Evolutionary conservation across 2,888 invertebrate species (phyloP), one percentile per base, ranked within the genome.

Genomic region (Tiphia femorata): DNA sequence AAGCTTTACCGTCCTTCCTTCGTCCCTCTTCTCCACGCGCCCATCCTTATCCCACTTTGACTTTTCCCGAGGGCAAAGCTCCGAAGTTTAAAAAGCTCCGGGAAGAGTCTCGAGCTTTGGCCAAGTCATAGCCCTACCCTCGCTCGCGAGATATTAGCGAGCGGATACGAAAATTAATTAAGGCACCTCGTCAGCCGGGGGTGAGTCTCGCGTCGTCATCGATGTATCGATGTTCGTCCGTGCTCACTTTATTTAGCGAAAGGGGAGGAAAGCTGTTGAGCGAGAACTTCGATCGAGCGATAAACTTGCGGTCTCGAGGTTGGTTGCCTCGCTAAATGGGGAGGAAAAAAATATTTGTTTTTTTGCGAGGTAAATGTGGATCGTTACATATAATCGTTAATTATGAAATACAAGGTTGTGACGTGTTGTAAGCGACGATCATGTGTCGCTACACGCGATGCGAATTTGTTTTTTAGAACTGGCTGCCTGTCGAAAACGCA

Each of bases 71-170:
- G 59, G 62, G 63, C 58, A 62, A 60, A 72, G 62, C 65, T 65
- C 57, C 58, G 55, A 70, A 72, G 64, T 72, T 72, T 72, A 72
- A 72, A 72, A 72, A 72, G 63, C 71, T 62, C 49, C 46, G 49
- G 54, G 1, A 52, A 58, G 49, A 43, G 40, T 21, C 20, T 17
- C 12, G 27, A 7, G 10, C 16, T 14, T 37, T 25, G 8, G 6
- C 57, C 47, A 41, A 59, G 57, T 53, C 53, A 49, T 63, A 54
- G 48, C 51, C 51, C n/a, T 10, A 20, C 17, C 30, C 55, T 44
- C 47, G 51, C 54, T 52, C 68, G 62, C 30, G 58, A 62, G 54
- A 47, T 52, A 67, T 69, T 65, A 62, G 55, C 59, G 59, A 53
- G 46, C 62, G 55, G 69, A 67, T 67, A 53, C 52, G 51, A 62